These are phyloP conservation scores for Cheilosia soror DNA, from an alignment of 2,888 invertebrate genomes.

Conservation along the genomic window DNA sequence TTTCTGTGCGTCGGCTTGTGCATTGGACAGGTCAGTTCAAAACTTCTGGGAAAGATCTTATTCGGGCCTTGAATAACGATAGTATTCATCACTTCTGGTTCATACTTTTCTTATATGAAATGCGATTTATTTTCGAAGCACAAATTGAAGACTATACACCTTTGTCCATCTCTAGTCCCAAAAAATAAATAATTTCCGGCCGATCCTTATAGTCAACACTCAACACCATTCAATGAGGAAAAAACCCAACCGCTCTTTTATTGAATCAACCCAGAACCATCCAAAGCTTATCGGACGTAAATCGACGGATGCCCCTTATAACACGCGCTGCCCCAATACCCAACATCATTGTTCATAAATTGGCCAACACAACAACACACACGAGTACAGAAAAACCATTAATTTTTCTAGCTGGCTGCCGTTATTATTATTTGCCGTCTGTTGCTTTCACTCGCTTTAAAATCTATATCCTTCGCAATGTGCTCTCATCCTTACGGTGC, in stretches of 20 bases:
- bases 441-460: conserved; percentile 71
- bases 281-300: conserved; percentile 24
- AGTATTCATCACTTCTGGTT: no score
- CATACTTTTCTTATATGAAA: no score
- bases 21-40: no score
- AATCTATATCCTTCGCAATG: conserved; percentile 71
- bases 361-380: conserved; percentile 52
- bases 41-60: no score
- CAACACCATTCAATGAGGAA: conserved; percentile 21
- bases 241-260: conserved; percentile 20
- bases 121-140: no score
- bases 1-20: no score
- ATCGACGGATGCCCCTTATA: conserved; percentile 21
- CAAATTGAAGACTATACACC: no score
- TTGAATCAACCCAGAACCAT: conserved; percentile 41
- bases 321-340: background rate
- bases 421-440: conserved; percentile 75
- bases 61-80: no score
- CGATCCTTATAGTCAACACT: conserved; percentile 19
- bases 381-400: conserved; percentile 65
- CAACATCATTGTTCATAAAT: conserved; percentile 66
- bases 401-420: conserved; percentile 72
- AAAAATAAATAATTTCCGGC: background rate
- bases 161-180: background rate
- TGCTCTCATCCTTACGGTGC: conserved; percentile 62